Conservation (phyloP, 1,140 invertebrate genomes). For the Cyrtorhinus lividipennis region DNA sequence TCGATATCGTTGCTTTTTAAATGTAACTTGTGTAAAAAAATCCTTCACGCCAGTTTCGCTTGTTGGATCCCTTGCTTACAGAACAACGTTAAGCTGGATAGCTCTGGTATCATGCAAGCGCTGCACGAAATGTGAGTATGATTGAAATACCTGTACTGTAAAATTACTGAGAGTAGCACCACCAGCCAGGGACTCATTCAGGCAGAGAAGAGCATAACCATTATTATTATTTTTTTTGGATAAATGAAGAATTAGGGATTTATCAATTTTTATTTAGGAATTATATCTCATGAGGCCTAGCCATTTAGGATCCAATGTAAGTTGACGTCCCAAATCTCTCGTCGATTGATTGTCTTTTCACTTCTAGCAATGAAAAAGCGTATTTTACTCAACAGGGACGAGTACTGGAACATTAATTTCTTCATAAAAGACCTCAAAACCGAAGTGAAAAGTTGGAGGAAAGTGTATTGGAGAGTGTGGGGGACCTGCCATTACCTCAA, state of each 20-base stretch:
- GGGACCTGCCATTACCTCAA: constrained; percentile 67
- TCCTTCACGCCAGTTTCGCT: constrained; percentile 26
- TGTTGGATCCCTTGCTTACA: constrained; percentile 21
- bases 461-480: constrained; percentile 87
- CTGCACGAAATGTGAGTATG: constrained; percentile 24
- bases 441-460: constrained; percentile 69
- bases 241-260: too few relatives aligned
- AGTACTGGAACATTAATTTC: constrained; percentile 66
- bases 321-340: too few relatives aligned
- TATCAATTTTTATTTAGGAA: too few relatives aligned
- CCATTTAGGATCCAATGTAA: too few relatives aligned
- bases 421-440: constrained; percentile 59
- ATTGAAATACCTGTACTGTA: too few relatives aligned
- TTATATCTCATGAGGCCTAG: too few relatives aligned
- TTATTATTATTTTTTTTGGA: too few relatives aligned
- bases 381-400: constrained; percentile 39
- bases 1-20: constrained; percentile 54
- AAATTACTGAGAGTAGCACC: too few relatives aligned
- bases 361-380: too few relatives aligned
- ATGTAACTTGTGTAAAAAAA: constrained; percentile 42
- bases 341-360: too few relatives aligned
- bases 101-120: constrained; percentile 22
- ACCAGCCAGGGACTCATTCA: too few relatives aligned
- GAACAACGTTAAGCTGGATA: constrained; percentile 20
- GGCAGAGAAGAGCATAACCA: too few relatives aligned